A percentile compares a stretch with the other conserved stretches of the same genome.
phyloP scores from a whole-genome alignment of 2,888 invertebrate genomes.

The Taenaris catops region DNA sequence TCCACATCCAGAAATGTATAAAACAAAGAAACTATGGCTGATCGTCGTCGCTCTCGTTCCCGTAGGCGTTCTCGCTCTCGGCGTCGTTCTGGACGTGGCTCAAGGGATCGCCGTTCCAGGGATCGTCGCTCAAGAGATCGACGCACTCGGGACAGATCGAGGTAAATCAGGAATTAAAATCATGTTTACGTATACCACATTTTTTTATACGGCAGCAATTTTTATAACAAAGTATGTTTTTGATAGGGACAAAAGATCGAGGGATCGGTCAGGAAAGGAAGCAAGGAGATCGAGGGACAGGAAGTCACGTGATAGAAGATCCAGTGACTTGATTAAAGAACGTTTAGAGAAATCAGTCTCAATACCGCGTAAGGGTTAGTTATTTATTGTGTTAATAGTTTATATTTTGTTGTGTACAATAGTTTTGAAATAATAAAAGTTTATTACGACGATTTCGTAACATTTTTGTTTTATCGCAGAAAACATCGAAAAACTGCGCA shows the following conservation, averaged over 20 bases:
- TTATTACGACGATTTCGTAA: not conserved
- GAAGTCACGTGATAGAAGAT: conserved; percentile 70
- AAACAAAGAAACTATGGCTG: too few species aligned
- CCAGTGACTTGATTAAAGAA: conserved; percentile 68
- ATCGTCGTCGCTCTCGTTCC: conserved; percentile 62
- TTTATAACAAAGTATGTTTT: too few species aligned
- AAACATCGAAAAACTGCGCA: conserved; percentile 52
- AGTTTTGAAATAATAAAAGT: too few species aligned
- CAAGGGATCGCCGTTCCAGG: conserved; percentile 49
- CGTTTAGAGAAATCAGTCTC: conserved; percentile 70
- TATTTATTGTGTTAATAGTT: too few species aligned
- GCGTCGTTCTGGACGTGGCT: conserved; percentile 51
- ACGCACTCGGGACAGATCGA: conserved; percentile 57
- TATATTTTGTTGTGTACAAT: too few species aligned
- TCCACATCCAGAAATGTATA: too few species aligned
- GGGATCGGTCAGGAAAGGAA: conserved; percentile 55
- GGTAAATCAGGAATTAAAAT: too few species aligned
- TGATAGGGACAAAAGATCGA: conserved; percentile 62
- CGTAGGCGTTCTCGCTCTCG: conserved; percentile 55
- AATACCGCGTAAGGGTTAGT: conserved; percentile 63
- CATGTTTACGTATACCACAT: too few species aligned
- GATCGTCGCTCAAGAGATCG: conserved; percentile 59
- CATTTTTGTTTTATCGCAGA: conserved; percentile 37
- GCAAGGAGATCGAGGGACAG: conserved; percentile 59
- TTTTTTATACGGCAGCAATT: too few species aligned